phyloP scores from a whole-genome alignment of 2,888 invertebrate species.

The Artemia sinica region DNA sequence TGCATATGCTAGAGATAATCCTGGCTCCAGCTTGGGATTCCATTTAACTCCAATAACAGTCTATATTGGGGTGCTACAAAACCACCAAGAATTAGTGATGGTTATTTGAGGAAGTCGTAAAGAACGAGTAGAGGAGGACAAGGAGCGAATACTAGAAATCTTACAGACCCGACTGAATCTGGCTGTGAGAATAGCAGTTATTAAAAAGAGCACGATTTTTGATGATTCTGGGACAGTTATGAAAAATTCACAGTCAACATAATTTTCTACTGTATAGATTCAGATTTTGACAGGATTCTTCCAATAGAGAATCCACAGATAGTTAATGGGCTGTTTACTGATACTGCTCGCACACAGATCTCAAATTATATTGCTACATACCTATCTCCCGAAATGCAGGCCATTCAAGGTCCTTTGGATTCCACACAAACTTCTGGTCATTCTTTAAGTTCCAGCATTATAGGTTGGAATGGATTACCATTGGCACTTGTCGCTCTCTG shows the following conservation, averaged over 20 bases:
- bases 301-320: conserved; percentile 51
- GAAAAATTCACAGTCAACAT: conserved; percentile 48
- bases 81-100: conserved; percentile 56
- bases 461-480: conserved; percentile 1
- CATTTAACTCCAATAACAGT: conserved; percentile 46
- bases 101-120: conserved; percentile 56
- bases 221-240: conserved; percentile 57
- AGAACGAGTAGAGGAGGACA: conserved; percentile 44
- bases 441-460: neutral
- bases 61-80: conserved; percentile 57
- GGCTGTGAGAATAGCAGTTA: conserved; percentile 60
- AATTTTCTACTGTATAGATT: conserved; percentile 72
- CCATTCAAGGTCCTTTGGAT: neutral
- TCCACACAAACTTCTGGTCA: neutral
- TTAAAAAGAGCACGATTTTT: conserved; percentile 55
- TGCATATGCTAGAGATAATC: conserved; percentile 56
- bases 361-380: conserved; percentile 10
- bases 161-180: conserved; percentile 55
- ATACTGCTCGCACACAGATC: conserved; percentile 8
- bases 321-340: conserved; percentile 31
- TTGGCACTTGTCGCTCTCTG: neutral
- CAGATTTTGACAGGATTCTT: conserved; percentile 52
- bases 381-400: neutral
- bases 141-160: conserved; percentile 40
- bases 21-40: conserved; percentile 42